Percentiles rank a stretch among this genome's conserved stretches.
Conservation (phyloP, 2,797 vertebrate species). For the Acestrorhynchus altus region DNA sequence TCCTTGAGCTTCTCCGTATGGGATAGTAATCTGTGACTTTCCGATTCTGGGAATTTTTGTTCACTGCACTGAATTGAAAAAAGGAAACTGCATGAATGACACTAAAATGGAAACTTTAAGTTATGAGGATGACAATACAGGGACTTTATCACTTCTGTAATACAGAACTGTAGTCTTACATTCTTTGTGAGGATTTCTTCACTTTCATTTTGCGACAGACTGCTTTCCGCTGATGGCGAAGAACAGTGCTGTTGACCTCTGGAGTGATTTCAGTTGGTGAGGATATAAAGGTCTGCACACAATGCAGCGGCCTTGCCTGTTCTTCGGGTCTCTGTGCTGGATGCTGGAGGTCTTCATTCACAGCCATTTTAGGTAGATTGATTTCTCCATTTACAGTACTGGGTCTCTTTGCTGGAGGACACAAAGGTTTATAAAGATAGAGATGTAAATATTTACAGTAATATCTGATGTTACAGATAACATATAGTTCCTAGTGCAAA, state of each 20-base stretch:
- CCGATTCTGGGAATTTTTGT: conserved; percentile 82
- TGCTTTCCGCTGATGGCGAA: conserved; percentile 72
- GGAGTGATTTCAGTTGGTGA: conserved; percentile 54
- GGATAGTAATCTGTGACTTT: conserved; percentile 97
- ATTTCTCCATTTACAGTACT: conserved; percentile 69
- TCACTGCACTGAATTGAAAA: conserved; percentile 69
- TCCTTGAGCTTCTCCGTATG: conserved; percentile 92
- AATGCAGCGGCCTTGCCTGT: conserved; percentile 61
- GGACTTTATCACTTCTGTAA: not conserved
- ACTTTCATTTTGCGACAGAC: conserved; percentile 76
- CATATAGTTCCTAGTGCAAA: no score
- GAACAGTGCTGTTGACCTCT: conserved; percentile 51
- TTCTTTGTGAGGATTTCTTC: conserved; percentile 79
- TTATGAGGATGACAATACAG: no score
- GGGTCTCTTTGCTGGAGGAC: conserved; percentile 73
- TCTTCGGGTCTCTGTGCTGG: conserved; percentile 71
- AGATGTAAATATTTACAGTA: no score
- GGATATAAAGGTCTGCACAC: conserved; percentile 49
- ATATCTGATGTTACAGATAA: no score
- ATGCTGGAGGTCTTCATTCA: conserved; percentile 74
- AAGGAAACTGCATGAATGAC: not conserved
- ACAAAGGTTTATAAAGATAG: conserved; percentile 4
- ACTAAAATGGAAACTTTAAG: no score
- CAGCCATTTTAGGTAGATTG: conserved; percentile 73
- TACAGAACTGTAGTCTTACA: conserved; percentile 66